Evolutionary conservation across 2,888 invertebrate genomes (phyloP).

Genomic region (Tyria jacobaeae): DNA sequence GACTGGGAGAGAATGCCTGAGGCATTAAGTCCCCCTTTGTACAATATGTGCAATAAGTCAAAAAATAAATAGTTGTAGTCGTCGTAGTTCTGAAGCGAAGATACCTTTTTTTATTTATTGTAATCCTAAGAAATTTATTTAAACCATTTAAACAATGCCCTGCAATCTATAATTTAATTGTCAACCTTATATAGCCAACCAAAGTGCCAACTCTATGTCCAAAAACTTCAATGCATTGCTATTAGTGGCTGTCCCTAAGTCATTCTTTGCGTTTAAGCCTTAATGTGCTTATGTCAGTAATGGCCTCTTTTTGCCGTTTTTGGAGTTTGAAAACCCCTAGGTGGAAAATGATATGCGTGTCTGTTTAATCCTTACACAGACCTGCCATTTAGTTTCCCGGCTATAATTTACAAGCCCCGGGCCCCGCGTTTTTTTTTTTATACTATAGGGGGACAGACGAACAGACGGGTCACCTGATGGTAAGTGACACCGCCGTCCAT

Average conservation of each 20-base stretch:
- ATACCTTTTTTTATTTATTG: neutral
- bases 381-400: slow-evolving; percentile 29
- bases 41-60: too few species aligned
- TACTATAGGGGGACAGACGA: too few species aligned
- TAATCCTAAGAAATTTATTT: neutral
- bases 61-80: too few species aligned
- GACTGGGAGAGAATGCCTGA: too few species aligned
- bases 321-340: slow-evolving; percentile 14
- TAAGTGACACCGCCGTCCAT: too few species aligned
- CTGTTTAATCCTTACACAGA: too few species aligned
- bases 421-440: too few species aligned
- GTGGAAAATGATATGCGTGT: slow-evolving; percentile 32
- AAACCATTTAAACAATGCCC: neutral
- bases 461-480: too few species aligned
- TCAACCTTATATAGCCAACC: neutral
- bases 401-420: slow-evolving; percentile 14
- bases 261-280: slow-evolving; percentile 40
- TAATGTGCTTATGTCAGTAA: slow-evolving; percentile 36
- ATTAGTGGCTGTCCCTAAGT: slow-evolving; percentile 30
- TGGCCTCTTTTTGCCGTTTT: slow-evolving; percentile 48
- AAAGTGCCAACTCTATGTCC: slow-evolving; percentile 22
- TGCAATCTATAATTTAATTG: neutral
- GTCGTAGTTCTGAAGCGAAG: neutral
- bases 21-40: neutral
- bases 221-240: slow-evolving; percentile 40